A percentile compares a stretch with the other conserved stretches of the same genome.
Evolutionary conservation across 92 coral and sea anemone species (phyloP).

Genomic region (Chrysogorgia sp.): DNA sequence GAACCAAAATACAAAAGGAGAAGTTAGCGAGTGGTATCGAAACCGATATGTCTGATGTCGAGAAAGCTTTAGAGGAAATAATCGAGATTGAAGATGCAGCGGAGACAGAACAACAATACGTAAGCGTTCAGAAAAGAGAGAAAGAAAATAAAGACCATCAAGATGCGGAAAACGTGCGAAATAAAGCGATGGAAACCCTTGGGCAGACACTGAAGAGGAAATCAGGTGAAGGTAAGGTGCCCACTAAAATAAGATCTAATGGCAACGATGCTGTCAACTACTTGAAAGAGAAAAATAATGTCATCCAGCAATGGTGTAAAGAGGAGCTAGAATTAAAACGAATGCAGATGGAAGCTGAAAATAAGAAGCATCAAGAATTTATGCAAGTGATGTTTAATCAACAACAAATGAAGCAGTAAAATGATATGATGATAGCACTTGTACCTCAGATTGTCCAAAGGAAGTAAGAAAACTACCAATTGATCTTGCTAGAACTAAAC

Average conservation of each 20-base stretch:
- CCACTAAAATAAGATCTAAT: background rate
- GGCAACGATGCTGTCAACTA: background rate
- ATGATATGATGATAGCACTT: background rate
- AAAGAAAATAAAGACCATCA: background rate
- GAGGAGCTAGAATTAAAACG: background rate
- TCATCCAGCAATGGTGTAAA: background rate
- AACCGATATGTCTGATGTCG: no score
- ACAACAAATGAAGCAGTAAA: background rate
- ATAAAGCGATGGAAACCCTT: no score
- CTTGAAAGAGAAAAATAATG: background rate
- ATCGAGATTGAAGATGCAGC: no score
- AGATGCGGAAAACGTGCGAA: conserved; percentile 17
- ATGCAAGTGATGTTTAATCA: background rate
- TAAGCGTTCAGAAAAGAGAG: background rate
- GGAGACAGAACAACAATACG: background rate
- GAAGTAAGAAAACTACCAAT: no score
- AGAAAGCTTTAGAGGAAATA: no score
- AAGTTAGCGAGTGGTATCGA: no score
- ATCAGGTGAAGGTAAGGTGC: background rate
- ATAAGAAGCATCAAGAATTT: background rate
- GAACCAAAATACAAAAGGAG: no score
- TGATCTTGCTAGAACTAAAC: no score
- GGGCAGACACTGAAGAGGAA: background rate
- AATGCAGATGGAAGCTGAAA: conserved; percentile 1
- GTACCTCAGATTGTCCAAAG: background rate